phyloP scores from a whole-genome alignment of 2,888 invertebrate species.

The Hypolimnas misippus region DNA sequence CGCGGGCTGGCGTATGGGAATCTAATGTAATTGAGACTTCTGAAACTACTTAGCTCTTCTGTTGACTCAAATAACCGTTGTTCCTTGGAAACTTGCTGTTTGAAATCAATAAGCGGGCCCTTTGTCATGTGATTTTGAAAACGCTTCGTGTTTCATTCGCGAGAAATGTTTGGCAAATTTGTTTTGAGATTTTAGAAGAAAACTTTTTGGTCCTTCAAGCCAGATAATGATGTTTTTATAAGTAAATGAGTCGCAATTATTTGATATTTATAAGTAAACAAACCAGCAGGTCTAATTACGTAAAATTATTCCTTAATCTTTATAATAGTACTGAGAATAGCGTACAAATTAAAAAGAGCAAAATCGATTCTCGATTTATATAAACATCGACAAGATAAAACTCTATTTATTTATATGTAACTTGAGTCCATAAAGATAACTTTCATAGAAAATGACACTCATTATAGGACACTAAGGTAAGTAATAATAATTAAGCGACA shows the following conservation, averaged over 20 bases:
- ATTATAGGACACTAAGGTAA: constrained; percentile 27
- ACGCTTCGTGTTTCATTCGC: background rate
- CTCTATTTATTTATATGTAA: constrained; percentile 32
- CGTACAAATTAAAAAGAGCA: constrained; percentile 2
- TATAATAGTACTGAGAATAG: background rate
- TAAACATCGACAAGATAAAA: constrained; percentile 21
- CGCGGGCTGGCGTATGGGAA: constrained; percentile 72
- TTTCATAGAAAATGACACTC: constrained; percentile 27
- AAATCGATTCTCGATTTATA: constrained; percentile 8
- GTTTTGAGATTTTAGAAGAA: background rate
- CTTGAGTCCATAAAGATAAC: constrained; percentile 34
- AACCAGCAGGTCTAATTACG: constrained; percentile 1
- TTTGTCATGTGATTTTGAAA: constrained; percentile 3
- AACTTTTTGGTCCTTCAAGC: constrained; percentile 16
- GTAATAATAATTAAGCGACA: constrained; percentile 19
- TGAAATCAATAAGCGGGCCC: constrained; percentile 29
- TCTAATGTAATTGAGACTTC: constrained; percentile 66
- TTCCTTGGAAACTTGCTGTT: constrained; percentile 33
- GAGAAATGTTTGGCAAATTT: background rate
- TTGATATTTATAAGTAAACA: background rate
- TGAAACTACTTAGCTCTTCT: constrained; percentile 56
- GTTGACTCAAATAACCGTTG: constrained; percentile 62
- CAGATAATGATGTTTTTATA: constrained; percentile 5
- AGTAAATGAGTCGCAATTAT: background rate
- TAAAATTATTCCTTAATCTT: background rate